Percentiles rank a stretch among this genome's conserved stretches.
Evolutionary conservation across 64 coral and sea anemone genomes (phyloP).

Genomic region (Trachythela sp.): DNA sequence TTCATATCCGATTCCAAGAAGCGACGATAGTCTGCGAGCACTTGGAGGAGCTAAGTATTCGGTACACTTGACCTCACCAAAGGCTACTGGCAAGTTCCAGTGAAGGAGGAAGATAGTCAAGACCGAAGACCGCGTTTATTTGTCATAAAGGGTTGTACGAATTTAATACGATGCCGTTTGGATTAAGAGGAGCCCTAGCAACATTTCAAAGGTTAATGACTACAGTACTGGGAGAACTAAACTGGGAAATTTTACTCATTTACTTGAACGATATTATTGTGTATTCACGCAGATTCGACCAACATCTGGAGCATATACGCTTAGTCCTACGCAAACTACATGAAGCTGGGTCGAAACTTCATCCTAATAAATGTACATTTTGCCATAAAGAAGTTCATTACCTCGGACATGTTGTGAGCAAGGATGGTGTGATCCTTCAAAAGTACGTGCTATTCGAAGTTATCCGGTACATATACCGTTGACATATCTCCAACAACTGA

Average conservation of each 20-base stretch:
- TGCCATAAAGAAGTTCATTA: constrained; percentile 27
- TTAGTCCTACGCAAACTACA: constrained; percentile 16
- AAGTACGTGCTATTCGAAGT: too few relatives aligned
- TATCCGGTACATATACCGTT: constrained; percentile 29
- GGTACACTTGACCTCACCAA: too few relatives aligned
- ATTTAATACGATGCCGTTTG: constrained; percentile 35
- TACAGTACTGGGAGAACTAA: constrained; percentile 11
- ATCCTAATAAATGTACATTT: constrained; percentile 34
- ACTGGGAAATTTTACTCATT: neutral
- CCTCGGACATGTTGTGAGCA: constrained; percentile 16
- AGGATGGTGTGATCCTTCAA: constrained; percentile 25
- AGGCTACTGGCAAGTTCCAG: too few relatives aligned
- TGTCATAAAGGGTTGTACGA: constrained; percentile 31
- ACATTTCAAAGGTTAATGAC: constrained; percentile 40
- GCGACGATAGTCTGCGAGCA: too few relatives aligned
- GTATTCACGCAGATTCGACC: constrained; percentile 9
- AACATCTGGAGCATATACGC: constrained; percentile 22
- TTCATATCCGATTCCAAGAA: too few relatives aligned
- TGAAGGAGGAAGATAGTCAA: too few relatives aligned
- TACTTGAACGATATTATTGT: constrained; percentile 37
- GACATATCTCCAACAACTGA: constrained; percentile 5
- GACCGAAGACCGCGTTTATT: constrained; percentile 41
- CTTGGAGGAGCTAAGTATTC: too few relatives aligned
- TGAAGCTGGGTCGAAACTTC: constrained; percentile 14
- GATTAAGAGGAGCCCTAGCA: constrained; percentile 17